phyloP scores from a whole-genome alignment of 2,888 invertebrate species.

The Syrphus vitripennis region DNA sequence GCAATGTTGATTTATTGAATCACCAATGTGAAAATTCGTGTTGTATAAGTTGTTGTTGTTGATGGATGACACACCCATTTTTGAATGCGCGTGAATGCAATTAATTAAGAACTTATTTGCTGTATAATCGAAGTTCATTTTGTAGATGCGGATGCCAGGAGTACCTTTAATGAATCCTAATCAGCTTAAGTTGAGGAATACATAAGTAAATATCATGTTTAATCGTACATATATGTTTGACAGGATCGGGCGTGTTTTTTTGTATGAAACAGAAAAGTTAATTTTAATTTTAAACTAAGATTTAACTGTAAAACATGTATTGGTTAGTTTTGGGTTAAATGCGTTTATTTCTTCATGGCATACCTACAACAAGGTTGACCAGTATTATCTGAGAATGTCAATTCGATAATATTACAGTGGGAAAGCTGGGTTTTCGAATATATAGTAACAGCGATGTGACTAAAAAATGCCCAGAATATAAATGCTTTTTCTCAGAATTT shows the following conservation, averaged over 20 bases:
- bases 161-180: conserved; percentile 56
- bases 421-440: too few relatives aligned
- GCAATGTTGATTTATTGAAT: conserved; percentile 47
- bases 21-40: conserved; percentile 22
- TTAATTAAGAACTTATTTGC: conserved; percentile 31
- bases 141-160: background rate
- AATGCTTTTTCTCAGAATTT: too few relatives aligned
- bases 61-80: conserved; percentile 50
- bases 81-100: conserved; percentile 10
- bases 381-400: too few relatives aligned
- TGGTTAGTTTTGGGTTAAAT: too few relatives aligned
- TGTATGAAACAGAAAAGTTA: background rate
- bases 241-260: conserved; percentile 17
- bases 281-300: background rate
- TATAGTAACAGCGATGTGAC: too few relatives aligned
- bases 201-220: conserved; percentile 39
- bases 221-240: background rate
- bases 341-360: too few relatives aligned
- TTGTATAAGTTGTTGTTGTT: conserved; percentile 2
- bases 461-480: too few relatives aligned
- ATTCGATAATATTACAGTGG: too few relatives aligned
- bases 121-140: background rate
- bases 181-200: conserved; percentile 16
- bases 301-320: background rate
- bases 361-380: too few relatives aligned